Conservation (phyloP, 2,113 vertebrate species). For the Bombycilla garrulus region DNA sequence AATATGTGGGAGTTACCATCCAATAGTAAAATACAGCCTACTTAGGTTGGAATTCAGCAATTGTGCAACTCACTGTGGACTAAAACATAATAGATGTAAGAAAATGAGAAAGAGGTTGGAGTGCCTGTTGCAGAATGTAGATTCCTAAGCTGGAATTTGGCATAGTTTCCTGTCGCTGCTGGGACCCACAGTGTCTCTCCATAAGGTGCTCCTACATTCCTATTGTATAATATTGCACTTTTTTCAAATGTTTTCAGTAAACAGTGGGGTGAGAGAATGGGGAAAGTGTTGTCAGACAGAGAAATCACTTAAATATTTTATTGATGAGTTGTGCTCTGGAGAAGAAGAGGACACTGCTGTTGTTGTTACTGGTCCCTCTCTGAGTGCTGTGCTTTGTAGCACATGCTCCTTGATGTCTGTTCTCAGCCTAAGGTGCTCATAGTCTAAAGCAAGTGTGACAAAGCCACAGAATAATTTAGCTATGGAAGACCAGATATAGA, state of each 20-base stretch:
- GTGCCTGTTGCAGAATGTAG: neutral
- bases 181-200: neutral
- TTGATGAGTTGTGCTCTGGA: neutral
- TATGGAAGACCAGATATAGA: neutral
- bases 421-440: neutral
- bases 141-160: neutral
- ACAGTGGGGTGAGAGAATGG: neutral
- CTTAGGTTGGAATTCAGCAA: neutral
- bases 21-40: neutral
- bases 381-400: neutral
- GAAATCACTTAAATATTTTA: neutral
- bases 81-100: neutral
- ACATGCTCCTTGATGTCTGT: neutral
- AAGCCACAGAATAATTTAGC: neutral
- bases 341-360: neutral
- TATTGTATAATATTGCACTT: neutral
- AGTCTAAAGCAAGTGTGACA: neutral
- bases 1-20: neutral
- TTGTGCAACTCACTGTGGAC: neutral
- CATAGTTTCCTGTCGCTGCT: fast-evolving
- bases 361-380: neutral
- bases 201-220: neutral
- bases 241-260: neutral
- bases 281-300: neutral
- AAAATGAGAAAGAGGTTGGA: neutral